These are phyloP conservation scores for Boleophthalmus pectinirostris DNA, from an alignment of 2,113 vertebrate genomes.

Conservation along the genomic window DNA sequence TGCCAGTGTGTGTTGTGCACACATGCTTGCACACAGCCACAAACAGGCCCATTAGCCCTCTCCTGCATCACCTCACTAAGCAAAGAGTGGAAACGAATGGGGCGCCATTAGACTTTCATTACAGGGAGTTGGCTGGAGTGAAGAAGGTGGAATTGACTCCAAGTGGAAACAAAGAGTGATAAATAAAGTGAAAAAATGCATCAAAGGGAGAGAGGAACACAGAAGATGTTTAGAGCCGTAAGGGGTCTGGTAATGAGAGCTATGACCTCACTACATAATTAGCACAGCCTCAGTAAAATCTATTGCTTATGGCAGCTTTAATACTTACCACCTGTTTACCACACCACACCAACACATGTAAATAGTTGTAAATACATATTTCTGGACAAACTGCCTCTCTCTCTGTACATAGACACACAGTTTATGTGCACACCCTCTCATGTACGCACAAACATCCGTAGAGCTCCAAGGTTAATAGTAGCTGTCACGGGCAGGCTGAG, in stretches of 20 bases:
- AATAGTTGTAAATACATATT: slow-evolving; percentile 25
- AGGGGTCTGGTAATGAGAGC: slow-evolving; percentile 40
- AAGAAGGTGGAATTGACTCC: slow-evolving; percentile 50
- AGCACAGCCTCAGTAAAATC: slow-evolving; percentile 53
- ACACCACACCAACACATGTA: slow-evolving; percentile 14
- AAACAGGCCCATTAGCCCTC: slow-evolving; percentile 61
- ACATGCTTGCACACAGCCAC: slow-evolving; percentile 42
- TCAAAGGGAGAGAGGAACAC: slow-evolving; percentile 31
- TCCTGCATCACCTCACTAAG: slow-evolving; percentile 69
- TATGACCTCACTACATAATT: slow-evolving; percentile 53
- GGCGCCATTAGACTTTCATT: slow-evolving; percentile 75
- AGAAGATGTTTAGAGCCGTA: slow-evolving; percentile 25
- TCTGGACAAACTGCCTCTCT: slow-evolving; percentile 14
- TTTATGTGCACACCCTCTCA: slow-evolving; percentile 3
- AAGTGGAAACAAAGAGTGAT: neutral
- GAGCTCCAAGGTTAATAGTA: slow-evolving; percentile 74
- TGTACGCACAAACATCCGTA: slow-evolving; percentile 23
- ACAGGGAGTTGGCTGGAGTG: slow-evolving; percentile 55
- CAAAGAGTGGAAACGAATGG: slow-evolving; percentile 70
- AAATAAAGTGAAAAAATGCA: slow-evolving; percentile 32
- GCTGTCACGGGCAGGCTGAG: slow-evolving; percentile 71
- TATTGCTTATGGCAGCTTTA: slow-evolving; percentile 53
- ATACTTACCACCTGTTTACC: slow-evolving; percentile 65
- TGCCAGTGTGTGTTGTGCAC: slow-evolving; percentile 40
- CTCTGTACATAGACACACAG: slow-evolving; percentile 1